phyloP scores from a whole-genome alignment of 2,797 vertebrate species.

The Kryptolebias ocellatus region DNA sequence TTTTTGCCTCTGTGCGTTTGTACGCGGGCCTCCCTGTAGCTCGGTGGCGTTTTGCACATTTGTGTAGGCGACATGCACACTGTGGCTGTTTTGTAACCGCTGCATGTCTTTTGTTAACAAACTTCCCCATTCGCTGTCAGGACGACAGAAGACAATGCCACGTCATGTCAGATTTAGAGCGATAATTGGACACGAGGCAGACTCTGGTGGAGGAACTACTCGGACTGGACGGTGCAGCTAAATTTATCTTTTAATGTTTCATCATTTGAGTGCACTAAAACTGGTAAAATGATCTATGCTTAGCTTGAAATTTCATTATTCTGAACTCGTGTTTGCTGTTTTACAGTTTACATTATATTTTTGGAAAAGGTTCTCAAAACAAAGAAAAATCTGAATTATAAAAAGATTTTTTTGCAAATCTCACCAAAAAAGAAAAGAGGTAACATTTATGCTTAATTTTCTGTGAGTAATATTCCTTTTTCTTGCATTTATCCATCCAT shows the following conservation, averaged over 20 bases:
- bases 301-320: no score
- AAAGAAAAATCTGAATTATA: no score
- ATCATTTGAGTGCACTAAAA: no score
- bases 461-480: no score
- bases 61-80: slow-evolving; percentile 4
- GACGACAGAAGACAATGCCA: slow-evolving; percentile 2
- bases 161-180: not conserved
- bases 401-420: no score
- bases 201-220: not conserved
- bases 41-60: not conserved
- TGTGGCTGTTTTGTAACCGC: slow-evolving; percentile 6
- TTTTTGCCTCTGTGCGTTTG: slow-evolving; percentile 13
- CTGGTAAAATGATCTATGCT: no score
- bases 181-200: not conserved
- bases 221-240: not conserved
- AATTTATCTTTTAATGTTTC: not conserved
- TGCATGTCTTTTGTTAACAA: slow-evolving; percentile 28
- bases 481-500: no score
- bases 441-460: no score
- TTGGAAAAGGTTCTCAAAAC: no score
- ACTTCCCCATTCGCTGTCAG: slow-evolving; percentile 32
- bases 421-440: no score
- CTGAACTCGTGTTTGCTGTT: no score
- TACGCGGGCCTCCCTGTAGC: not conserved
- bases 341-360: no score